A percentile compares a stretch with the other conserved stretches of the same genome.
phyloP scores from a whole-genome alignment of 2,113 vertebrate species.

The Lagopus muta region DNA sequence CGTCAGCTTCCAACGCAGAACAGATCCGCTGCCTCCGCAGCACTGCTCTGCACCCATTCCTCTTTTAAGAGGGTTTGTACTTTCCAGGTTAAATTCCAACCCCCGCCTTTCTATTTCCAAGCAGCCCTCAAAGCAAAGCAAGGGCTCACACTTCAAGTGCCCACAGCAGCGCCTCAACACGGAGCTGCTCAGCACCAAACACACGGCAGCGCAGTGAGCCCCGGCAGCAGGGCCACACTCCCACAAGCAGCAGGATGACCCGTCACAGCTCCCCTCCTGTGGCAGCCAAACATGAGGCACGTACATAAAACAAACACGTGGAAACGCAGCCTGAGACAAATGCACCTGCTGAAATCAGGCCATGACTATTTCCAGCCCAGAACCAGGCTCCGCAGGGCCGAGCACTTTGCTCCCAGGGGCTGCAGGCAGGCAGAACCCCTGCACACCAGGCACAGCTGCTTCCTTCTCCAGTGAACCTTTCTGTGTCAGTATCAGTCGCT shows the following conservation, averaged over 20 bases:
- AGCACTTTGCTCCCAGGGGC: rapidly evolving
- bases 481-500: too few relatives aligned
- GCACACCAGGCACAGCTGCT: neutral
- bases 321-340: neutral
- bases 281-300: neutral
- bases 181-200: neutral
- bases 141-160: neutral
- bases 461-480: too few relatives aligned
- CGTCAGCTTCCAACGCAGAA: neutral
- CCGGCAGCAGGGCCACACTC: neutral
- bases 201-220: too few relatives aligned
- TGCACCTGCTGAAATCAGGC: neutral
- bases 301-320: rapidly evolving
- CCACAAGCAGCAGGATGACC: neutral
- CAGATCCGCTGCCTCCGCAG: rapidly evolving
- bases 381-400: rapidly evolving
- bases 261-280: rapidly evolving
- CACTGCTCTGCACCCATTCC: rapidly evolving
- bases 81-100: neutral
- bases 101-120: neutral
- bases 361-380: neutral
- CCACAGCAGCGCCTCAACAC: too few relatives aligned
- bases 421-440: rapidly evolving
- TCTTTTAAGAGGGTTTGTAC: rapidly evolving
- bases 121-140: neutral